Evolutionary conservation across 2,113 vertebrate genomes (phyloP).

Genomic region (Enhydra lutris): DNA sequence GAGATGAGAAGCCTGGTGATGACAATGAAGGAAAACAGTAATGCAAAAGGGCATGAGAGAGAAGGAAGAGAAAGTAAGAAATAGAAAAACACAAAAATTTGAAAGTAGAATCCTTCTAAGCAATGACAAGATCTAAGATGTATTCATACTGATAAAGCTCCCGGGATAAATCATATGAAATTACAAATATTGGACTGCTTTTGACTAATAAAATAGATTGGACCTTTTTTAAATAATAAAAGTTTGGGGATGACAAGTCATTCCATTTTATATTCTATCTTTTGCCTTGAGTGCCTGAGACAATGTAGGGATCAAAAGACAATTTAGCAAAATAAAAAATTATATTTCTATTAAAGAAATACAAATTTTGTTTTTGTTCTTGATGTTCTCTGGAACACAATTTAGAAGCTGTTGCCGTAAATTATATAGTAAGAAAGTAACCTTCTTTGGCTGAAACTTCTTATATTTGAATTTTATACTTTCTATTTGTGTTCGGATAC

Average conservation of each 20-base stretch:
- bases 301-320: neutral
- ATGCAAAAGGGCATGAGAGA: neutral
- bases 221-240: neutral
- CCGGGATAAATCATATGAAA: neutral
- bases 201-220: neutral
- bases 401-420: neutral
- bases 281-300: neutral
- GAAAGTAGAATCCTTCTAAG: neutral
- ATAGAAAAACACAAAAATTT: neutral
- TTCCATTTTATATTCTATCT: neutral
- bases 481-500: neutral
- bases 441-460: neutral
- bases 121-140: neutral
- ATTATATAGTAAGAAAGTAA: constrained; percentile 32
- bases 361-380: neutral
- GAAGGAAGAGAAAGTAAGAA: neutral
- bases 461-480: constrained; percentile 10
- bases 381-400: neutral
- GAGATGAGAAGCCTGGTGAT: neutral
- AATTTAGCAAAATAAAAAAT: neutral
- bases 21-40: neutral
- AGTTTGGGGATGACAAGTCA: neutral
- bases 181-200: neutral
- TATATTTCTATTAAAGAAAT: neutral
- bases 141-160: neutral